Conservation (phyloP, 2,888 invertebrate species). For the Amphiduros pacificus region DNA sequence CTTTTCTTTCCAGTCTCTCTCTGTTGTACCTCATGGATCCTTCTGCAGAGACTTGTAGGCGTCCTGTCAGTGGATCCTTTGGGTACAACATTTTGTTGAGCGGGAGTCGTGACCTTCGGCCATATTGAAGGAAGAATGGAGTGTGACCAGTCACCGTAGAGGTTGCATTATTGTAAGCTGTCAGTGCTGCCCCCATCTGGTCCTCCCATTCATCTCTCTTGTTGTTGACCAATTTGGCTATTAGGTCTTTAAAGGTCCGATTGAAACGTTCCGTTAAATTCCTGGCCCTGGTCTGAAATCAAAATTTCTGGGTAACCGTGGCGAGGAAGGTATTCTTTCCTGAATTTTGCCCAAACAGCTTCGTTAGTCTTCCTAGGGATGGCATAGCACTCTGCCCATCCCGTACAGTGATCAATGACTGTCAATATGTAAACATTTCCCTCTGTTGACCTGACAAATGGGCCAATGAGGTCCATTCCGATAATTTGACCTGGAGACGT, state of each 20-base stretch:
- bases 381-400: neutral
- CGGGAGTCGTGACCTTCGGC: neutral
- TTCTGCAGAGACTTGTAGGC: neutral
- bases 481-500: neutral
- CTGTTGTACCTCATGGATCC: neutral
- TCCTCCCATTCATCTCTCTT: neutral
- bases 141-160: neutral
- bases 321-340: neutral
- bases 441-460: neutral
- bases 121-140: neutral
- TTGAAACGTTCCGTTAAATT: neutral
- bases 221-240: conserved; percentile 1
- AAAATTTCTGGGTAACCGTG: neutral
- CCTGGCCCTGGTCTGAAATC: neutral
- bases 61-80: neutral
- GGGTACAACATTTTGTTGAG: neutral
- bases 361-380: neutral
- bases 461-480: neutral
- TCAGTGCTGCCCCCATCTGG: neutral
- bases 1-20: neutral
- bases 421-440: neutral
- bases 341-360: neutral
- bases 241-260: neutral
- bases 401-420: neutral
- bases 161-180: neutral